phyloP scores from a whole-genome alignment of 1,140 invertebrate genomes.

The Brachionus calyciflorus region DNA sequence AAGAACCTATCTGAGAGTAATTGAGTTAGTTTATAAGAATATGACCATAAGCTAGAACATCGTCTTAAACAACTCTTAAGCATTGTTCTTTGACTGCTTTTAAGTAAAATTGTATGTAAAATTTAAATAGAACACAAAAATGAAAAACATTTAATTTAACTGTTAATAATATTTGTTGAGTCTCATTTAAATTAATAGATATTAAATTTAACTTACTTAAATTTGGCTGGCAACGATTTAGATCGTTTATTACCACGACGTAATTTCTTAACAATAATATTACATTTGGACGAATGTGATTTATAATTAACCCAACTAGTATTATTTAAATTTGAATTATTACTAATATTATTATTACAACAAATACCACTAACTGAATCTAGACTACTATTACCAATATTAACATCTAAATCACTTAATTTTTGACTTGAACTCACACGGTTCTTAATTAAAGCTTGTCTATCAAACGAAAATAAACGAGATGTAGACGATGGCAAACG shows the following conservation, averaged over 20 bases:
- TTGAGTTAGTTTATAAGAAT: no score
- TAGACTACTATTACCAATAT: background rate
- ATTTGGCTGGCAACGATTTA: constrained; percentile 30
- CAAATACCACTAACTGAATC: background rate
- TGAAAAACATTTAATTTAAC: no score
- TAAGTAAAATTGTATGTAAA: no score
- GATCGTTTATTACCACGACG: constrained; percentile 24
- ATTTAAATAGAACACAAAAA: no score
- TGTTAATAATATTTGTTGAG: no score
- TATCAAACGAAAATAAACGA: background rate
- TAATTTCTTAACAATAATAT: constrained; percentile 10
- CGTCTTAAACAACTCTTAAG: no score
- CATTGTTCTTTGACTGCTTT: no score
- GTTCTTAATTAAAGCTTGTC: background rate
- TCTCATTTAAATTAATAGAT: no score
- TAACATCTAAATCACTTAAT: background rate
- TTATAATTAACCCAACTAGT: constrained; percentile 10
- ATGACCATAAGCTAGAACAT: no score
- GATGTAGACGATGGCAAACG: background rate
- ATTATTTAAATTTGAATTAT: background rate
- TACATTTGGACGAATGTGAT: constrained; percentile 29
- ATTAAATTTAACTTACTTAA: constrained; percentile 46
- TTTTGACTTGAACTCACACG: background rate
- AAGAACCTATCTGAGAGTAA: no score
- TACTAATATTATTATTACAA: background rate